Evolutionary conservation across 2,113 vertebrate species (phyloP), one percentile per base, ranked within the genome.

Genomic region (Sapayoa aenigma): DNA sequence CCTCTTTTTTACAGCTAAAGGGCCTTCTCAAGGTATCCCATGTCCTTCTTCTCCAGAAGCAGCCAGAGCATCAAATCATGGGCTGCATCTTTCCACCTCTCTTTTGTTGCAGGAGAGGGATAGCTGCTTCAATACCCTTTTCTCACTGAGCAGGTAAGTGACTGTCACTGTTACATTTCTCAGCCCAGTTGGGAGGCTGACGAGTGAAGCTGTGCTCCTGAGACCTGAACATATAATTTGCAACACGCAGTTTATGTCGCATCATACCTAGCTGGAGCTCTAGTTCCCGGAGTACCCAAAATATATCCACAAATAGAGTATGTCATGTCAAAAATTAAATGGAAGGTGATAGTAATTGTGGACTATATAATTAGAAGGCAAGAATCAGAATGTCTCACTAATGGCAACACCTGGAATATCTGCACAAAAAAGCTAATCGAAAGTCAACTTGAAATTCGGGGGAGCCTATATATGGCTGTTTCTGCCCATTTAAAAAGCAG

Each of bases 291-390:
- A 92, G 93, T 86, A 81, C 89, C 80, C 10, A 20, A 76, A 96
- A 94, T 82, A 55, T 46, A 69, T 50, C 93, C 90, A 65, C 84
- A 84, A 91, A 96, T 95, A 94, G 94, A 94, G 89, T 81, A 9
- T 91, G 93, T 95, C 89, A 76, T 47, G 81, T 94, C 91, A 95
- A 87, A 95, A 96, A 87, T 66, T n/a, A 91, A 97, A 84, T 95
- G 77, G 81, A 95, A 95, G 74, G 91, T 94, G 91, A 95, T 96
- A 94, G 91, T 95, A 94, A 95, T 95, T 89, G 87, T 87, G 93
- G 84, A 62, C 81, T 95, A 30, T 73, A 72, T 96, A 95, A 97
- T 97, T 95, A 94, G 89, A 94, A 94, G 75, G 96, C 66, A 74
- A 90, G 83, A 90, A 78, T 90, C 78, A 85, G 71, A 84, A 62